These are phyloP conservation scores for Papilio polytes DNA, from an alignment of 1,140 invertebrate species.

Conservation along the genomic window DNA sequence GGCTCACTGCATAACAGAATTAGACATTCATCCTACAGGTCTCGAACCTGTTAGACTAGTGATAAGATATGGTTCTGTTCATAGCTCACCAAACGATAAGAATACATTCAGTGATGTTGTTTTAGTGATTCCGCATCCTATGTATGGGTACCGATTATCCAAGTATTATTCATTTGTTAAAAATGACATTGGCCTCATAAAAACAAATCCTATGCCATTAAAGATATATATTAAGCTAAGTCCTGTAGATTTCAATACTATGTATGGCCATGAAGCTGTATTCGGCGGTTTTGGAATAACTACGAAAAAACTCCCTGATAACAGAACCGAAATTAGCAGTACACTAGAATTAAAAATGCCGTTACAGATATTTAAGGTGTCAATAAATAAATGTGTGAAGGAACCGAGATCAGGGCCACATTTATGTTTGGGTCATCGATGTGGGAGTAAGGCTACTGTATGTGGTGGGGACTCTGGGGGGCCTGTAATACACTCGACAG, in stretches of 20 bases:
- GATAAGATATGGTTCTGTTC: no score
- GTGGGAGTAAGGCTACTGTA: background rate
- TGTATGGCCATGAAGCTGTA: conserved; percentile 33
- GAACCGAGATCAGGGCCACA: background rate
- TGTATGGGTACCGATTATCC: background rate
- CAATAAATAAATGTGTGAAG: conserved; percentile 1
- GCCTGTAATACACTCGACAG: conserved; percentile 2
- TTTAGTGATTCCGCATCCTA: background rate
- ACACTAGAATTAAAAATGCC: background rate
- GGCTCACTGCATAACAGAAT: background rate
- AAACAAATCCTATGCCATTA: conserved; percentile 15
- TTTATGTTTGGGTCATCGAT: conserved; percentile 16
- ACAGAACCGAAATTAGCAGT: background rate
- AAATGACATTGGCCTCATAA: conserved; percentile 31
- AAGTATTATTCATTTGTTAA: background rate
- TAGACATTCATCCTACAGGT: background rate
- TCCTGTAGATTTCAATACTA: conserved; percentile 15
- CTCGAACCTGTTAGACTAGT: background rate
- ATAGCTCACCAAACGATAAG: no score
- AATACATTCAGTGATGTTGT: conserved; percentile 15
- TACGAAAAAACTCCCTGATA: background rate
- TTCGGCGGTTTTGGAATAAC: conserved; percentile 12
- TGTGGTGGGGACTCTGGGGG: conserved; percentile 21
- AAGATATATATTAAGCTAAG: conserved; percentile 23
- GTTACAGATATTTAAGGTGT: conserved; percentile 14